Evolutionary conservation across 2,113 vertebrate genomes (phyloP).

Genomic region (Perccottus glenii): DNA sequence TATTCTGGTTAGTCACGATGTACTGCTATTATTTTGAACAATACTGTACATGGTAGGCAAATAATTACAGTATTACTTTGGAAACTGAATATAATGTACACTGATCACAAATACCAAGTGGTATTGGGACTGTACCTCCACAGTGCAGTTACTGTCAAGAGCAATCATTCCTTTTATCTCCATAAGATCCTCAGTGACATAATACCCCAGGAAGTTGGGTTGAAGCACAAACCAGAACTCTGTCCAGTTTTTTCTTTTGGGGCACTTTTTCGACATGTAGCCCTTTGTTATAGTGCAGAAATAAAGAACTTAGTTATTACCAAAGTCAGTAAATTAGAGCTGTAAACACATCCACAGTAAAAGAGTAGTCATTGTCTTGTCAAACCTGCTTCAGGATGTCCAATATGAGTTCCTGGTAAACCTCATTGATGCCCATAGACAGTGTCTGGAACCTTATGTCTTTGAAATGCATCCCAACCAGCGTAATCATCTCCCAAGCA

Average conservation of each 20-base stretch:
- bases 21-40: too few species aligned
- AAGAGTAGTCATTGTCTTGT: not conserved
- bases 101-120: too few species aligned
- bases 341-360: too few species aligned
- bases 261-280: constrained; percentile 96
- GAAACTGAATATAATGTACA: not conserved
- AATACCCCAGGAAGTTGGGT: constrained; percentile 89
- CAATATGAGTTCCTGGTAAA: constrained; percentile 92
- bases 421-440: constrained; percentile 91
- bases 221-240: constrained; percentile 96
- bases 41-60: not conserved
- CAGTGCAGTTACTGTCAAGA: constrained; percentile 87
- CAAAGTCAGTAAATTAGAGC: not conserved
- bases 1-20: too few species aligned
- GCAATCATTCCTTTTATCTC: constrained; percentile 92
- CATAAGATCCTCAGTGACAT: constrained; percentile 87
- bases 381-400: constrained; percentile 93
- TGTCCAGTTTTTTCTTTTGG: constrained; percentile 95
- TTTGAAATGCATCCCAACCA: constrained; percentile 88
- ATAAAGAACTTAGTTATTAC: not conserved
- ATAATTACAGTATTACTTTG: not conserved
- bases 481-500: constrained; percentile 89
- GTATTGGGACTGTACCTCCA: constrained; percentile 82
- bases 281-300: constrained; percentile 78
- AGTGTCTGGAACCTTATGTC: constrained; percentile 87